Conservation (phyloP, 2,797 vertebrate genomes). For the Prunella strophiata region DNA sequence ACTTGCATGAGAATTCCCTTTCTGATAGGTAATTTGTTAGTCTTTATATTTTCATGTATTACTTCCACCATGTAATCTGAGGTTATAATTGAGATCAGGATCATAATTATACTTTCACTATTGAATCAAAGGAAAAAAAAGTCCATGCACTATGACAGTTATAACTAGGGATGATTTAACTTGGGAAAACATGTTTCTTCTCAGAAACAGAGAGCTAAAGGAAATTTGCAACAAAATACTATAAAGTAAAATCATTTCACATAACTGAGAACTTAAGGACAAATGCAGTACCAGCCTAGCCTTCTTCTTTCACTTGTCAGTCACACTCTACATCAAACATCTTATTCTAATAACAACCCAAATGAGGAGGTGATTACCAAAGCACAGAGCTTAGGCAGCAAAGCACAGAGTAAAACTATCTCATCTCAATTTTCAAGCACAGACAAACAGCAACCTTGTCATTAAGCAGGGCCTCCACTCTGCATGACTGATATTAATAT, state of each 20-base stretch:
- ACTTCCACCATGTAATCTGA: not conserved
- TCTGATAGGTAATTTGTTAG: not conserved
- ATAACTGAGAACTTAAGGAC: not conserved
- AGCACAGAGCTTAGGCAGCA: not conserved
- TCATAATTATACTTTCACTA: not conserved
- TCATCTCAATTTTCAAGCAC: not conserved
- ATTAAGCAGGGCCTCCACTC: not conserved
- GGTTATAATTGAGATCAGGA: not conserved
- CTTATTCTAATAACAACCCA: not conserved
- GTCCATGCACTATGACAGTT: not conserved
- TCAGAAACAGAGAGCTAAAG: not conserved
- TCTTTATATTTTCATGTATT: not conserved
- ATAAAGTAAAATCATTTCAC: not conserved
- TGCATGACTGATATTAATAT: not conserved
- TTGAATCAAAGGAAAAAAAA: not conserved
- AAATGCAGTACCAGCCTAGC: not conserved
- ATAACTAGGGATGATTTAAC: not conserved
- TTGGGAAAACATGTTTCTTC: not conserved
- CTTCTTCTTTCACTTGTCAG: not conserved
- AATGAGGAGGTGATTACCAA: slow-evolving; percentile 7
- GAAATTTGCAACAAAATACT: not conserved
- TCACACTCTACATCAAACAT: not conserved
- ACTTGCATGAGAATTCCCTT: not conserved
- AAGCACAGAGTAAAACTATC: not conserved
- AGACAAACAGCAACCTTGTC: not conserved